Conservation (phyloP, 2,888 invertebrate genomes). For the Anoplius nigerrimus region DNA sequence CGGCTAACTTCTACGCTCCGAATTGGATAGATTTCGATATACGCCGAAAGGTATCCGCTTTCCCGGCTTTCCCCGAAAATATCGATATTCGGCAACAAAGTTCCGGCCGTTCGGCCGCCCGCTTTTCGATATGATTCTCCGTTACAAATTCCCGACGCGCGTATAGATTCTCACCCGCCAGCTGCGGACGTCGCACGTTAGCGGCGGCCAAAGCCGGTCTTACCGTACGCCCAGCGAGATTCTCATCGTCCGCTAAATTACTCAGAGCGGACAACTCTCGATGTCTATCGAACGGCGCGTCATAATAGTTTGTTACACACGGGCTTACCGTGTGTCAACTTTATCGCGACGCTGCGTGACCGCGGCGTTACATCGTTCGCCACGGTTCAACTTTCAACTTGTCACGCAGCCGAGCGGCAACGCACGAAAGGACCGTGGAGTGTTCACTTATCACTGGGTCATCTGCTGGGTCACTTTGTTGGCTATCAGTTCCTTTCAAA, state of each 20-base stretch:
- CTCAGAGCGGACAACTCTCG: constrained; percentile 14
- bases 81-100: too few species aligned
- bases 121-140: too few species aligned
- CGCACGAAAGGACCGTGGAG: constrained; percentile 28
- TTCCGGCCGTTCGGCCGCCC: too few species aligned
- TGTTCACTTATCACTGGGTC: constrained; percentile 42
- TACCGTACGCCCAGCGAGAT: too few species aligned
- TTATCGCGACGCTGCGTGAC: constrained; percentile 42
- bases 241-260: not conserved
- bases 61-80: too few species aligned
- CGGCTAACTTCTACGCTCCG: too few species aligned
- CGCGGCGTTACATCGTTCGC: constrained; percentile 16
- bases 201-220: too few species aligned
- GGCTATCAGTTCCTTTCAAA: constrained; percentile 32
- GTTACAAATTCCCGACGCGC: too few species aligned
- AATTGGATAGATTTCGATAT: too few species aligned
- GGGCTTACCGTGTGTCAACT: constrained; percentile 35
- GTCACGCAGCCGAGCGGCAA: constrained; percentile 29
- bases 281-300: constrained; percentile 11
- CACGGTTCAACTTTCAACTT: constrained; percentile 31
- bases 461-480: constrained; percentile 46
- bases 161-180: too few species aligned
- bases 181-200: too few species aligned
- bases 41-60: too few species aligned
- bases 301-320: constrained; percentile 32